Evolutionary conservation across 2,113 vertebrate genomes (phyloP).

Genomic region (Chaetorhynchus papuensis): DNA sequence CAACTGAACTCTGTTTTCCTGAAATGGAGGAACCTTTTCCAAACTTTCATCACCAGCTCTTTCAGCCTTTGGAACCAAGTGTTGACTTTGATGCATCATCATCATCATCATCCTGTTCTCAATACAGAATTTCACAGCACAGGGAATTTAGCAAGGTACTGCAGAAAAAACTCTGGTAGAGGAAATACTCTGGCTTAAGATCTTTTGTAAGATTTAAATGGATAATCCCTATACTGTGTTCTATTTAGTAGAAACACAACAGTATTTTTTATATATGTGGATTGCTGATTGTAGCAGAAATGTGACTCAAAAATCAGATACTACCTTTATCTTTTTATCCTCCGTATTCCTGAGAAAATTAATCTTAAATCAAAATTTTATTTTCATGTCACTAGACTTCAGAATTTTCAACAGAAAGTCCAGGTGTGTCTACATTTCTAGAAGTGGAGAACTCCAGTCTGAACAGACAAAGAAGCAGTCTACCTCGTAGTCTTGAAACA

Average conservation of each 20-base stretch:
- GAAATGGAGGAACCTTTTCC: conserved; percentile 46
- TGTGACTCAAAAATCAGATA: neutral
- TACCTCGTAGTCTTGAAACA: neutral
- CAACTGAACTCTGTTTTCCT: conserved; percentile 38
- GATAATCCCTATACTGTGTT: neutral
- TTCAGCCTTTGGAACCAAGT: conserved; percentile 65
- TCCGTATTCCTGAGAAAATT: neutral
- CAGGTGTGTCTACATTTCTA: rapidly evolving
- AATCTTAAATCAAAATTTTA: neutral
- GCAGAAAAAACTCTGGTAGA: neutral
- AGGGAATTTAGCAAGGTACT: conserved; percentile 57
- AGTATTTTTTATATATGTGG: neutral
- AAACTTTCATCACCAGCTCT: conserved; percentile 35
- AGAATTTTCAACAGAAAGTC: neutral
- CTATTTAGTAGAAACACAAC: neutral
- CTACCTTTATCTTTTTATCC: neutral
- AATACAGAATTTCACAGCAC: conserved; percentile 14
- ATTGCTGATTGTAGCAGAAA: neutral
- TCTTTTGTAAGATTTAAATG: neutral
- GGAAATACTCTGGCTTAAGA: neutral
- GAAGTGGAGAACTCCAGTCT: neutral
- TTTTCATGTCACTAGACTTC: conserved; percentile 26
- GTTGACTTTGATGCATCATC: conserved; percentile 34
- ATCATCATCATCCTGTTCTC: conserved; percentile 9
- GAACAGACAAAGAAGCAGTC: neutral